phyloP scores from a whole-genome alignment of 2,113 vertebrate genomes.

The Protomyctophum bolini region DNA sequence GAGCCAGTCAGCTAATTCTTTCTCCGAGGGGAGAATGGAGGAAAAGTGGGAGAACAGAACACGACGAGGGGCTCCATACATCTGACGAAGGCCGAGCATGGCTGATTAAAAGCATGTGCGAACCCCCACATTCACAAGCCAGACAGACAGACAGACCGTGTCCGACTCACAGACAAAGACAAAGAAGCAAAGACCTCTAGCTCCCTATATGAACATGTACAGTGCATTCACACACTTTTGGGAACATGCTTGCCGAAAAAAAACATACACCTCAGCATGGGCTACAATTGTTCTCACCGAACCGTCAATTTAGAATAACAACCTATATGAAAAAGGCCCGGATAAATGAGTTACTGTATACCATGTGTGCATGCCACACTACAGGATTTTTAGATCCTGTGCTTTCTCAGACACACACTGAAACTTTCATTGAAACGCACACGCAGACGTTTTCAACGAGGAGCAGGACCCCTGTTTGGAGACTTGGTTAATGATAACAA shows the following conservation, averaged over 20 bases:
- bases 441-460: slow-evolving; percentile 9
- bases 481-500: slow-evolving; percentile 38
- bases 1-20: slow-evolving; percentile 40
- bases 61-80: slow-evolving; percentile 20
- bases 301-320: slow-evolving; percentile 14
- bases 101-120: slow-evolving; percentile 73
- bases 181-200: slow-evolving; percentile 31
- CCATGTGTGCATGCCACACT: not conserved
- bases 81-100: slow-evolving; percentile 41
- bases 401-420: not conserved
- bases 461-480: slow-evolving; percentile 30
- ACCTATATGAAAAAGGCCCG: slow-evolving; percentile 9
- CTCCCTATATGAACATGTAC: slow-evolving; percentile 13
- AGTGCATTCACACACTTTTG: not conserved
- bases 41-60: not conserved
- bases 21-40: slow-evolving; percentile 21
- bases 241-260: no score
- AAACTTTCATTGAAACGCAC: not conserved
- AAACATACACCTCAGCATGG: slow-evolving; percentile 2
- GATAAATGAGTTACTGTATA: slow-evolving; percentile 1
- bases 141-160: slow-evolving; percentile 52
- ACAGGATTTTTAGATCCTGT: slow-evolving; percentile 6
- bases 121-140: slow-evolving; percentile 38
- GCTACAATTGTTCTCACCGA: slow-evolving; percentile 20
- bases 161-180: slow-evolving; percentile 49